These are phyloP conservation scores for Colletes collaris DNA, from an alignment of 2,888 invertebrate genomes.

Conservation along the genomic window DNA sequence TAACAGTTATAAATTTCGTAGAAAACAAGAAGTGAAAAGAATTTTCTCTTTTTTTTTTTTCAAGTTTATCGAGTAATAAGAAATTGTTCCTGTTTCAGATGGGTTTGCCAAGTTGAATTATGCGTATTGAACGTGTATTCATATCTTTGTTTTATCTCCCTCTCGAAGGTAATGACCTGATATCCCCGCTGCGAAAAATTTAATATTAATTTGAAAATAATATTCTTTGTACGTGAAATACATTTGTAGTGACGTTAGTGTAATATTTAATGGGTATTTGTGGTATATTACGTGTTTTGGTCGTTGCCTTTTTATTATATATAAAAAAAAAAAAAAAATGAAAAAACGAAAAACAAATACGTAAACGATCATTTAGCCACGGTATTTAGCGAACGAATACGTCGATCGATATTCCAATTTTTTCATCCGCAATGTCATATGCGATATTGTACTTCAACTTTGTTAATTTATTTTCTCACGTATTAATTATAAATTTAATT, in stretches of 20 bases:
- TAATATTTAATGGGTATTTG: slow-evolving; percentile 74
- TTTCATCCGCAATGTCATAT: slow-evolving; percentile 42
- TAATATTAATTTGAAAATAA: slow-evolving; percentile 63
- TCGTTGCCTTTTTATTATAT: slow-evolving; percentile 63
- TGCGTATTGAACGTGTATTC: slow-evolving; percentile 50
- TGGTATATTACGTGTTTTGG: slow-evolving; percentile 73
- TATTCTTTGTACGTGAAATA: slow-evolving; percentile 72
- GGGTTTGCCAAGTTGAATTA: slow-evolving; percentile 28
- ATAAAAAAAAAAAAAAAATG: slow-evolving; percentile 5
- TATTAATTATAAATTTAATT: slow-evolving; percentile 57
- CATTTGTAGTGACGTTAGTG: slow-evolving; percentile 73
- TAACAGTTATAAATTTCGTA: neutral
- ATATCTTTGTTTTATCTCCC: slow-evolving; percentile 51
- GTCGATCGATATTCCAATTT: slow-evolving; percentile 34
- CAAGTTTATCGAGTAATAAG: neutral
- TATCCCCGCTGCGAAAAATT: slow-evolving; percentile 40
- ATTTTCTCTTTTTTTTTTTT: neutral
- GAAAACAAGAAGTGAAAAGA: neutral
- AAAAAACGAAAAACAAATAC: slow-evolving; percentile 19
- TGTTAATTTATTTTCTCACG: slow-evolving; percentile 67
- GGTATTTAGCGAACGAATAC: slow-evolving; percentile 38
- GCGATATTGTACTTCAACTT: slow-evolving; percentile 64
- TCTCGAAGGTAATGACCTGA: slow-evolving; percentile 41
- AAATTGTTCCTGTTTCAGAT: neutral
- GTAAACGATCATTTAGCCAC: slow-evolving; percentile 40